These are phyloP conservation scores for Drosophila yakuba DNA, from an alignment of 1,140 invertebrate genomes.

Conservation along the genomic window DNA sequence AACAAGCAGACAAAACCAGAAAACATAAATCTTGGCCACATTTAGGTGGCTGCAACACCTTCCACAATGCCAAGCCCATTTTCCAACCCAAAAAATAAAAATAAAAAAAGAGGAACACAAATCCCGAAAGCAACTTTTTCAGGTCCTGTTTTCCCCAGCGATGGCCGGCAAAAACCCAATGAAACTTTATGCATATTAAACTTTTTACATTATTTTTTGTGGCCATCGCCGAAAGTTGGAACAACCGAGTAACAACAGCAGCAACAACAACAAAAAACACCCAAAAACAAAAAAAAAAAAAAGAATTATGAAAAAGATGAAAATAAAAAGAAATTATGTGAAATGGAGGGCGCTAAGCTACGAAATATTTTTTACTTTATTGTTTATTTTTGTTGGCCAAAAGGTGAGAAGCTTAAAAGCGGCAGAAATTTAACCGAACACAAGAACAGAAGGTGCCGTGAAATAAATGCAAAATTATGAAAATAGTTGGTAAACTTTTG, in stretches of 20 bases:
- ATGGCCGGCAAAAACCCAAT: constrained; percentile 66
- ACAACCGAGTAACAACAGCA: constrained; percentile 32
- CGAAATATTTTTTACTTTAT: constrained; percentile 39
- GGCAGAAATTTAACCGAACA: constrained; percentile 13
- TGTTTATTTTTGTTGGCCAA: constrained; percentile 31
- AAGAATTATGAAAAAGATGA: not conserved
- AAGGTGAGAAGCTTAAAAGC: constrained; percentile 31
- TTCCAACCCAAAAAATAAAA: not conserved
- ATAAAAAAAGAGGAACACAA: no score
- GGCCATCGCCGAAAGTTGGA: constrained; percentile 64
- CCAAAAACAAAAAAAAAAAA: constrained; percentile 12
- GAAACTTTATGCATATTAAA: constrained; percentile 81
- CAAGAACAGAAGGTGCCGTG: constrained; percentile 24
- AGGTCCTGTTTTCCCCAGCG: constrained; percentile 26
- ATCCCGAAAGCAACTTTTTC: constrained; percentile 13
- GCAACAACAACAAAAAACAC: not conserved
- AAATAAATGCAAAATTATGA: constrained; percentile 37
- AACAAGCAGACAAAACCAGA: constrained; percentile 78
- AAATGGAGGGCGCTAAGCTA: constrained; percentile 52
- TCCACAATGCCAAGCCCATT: constrained; percentile 18
- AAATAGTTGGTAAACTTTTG: constrained; percentile 22
- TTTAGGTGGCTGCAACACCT: constrained; percentile 72
- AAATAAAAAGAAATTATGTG: constrained; percentile 45
- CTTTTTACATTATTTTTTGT: constrained; percentile 81
- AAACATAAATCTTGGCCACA: constrained; percentile 80